Evolutionary conservation across 2,888 invertebrate genomes (phyloP).

Genomic region (Lycia hirtaria): DNA sequence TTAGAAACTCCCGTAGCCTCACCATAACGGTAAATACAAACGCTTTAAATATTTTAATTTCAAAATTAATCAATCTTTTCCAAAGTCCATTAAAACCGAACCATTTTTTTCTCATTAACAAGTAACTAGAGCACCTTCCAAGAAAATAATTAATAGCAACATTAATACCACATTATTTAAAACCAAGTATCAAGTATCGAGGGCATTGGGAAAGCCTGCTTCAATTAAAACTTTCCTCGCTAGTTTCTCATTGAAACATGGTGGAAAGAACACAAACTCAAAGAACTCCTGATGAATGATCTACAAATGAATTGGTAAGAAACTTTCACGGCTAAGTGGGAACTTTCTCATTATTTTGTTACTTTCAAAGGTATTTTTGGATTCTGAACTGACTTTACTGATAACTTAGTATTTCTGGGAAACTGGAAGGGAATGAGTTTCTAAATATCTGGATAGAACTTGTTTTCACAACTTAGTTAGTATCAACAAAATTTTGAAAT

Average conservation of each 20-base stretch:
- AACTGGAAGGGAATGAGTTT: too few species aligned
- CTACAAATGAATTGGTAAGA: constrained; percentile 15
- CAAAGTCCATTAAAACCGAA: too few species aligned
- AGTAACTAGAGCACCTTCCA: background rate
- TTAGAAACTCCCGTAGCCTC: too few species aligned
- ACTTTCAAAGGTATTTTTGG: background rate
- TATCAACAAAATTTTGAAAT: too few species aligned
- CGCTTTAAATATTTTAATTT: too few species aligned
- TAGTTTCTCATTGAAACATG: constrained; percentile 13
- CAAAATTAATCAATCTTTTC: too few species aligned
- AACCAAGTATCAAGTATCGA: constrained; percentile 24
- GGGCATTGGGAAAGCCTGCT: background rate
- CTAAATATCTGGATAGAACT: too few species aligned
- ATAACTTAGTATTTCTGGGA: too few species aligned
- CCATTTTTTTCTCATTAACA: background rate
- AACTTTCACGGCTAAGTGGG: constrained; percentile 1
- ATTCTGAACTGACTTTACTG: too few species aligned
- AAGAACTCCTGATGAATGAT: constrained; percentile 12
- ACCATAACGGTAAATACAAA: too few species aligned
- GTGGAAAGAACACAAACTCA: constrained; percentile 11
- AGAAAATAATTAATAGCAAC: constrained; percentile 17
- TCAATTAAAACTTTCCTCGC: constrained; percentile 26
- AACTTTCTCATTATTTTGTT: background rate
- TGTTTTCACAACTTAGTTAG: too few species aligned
- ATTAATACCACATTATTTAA: constrained; percentile 17